Percentiles rank a stretch among this genome's conserved stretches.
Conservation (phyloP, 2,797 vertebrate species). For the Enteromius trimaculatus region DNA sequence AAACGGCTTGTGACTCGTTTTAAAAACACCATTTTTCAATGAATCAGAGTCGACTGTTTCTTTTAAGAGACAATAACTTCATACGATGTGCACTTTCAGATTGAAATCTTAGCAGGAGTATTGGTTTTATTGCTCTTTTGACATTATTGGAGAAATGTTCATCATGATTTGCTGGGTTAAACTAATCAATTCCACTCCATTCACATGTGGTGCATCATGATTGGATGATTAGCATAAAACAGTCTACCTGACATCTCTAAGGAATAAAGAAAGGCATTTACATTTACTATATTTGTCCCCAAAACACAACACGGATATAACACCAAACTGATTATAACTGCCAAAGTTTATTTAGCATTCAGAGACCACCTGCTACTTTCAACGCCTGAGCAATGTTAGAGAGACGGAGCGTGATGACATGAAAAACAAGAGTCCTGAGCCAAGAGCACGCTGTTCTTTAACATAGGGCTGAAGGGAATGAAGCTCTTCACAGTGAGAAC, state of each 20-base stretch:
- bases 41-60: no score
- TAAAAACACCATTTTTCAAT: no score
- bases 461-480: background rate
- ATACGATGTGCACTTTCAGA: no score
- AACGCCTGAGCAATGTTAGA: slow-evolving; percentile 15
- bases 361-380: slow-evolving; percentile 18
- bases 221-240: background rate
- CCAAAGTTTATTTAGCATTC: slow-evolving; percentile 27
- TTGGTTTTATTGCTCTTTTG: background rate
- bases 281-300: background rate
- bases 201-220: no score
- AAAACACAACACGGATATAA: slow-evolving; percentile 13
- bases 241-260: background rate
- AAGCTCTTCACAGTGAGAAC: slow-evolving; percentile 26
- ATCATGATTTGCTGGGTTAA: no score
- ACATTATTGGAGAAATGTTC: background rate
- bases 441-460: slow-evolving; percentile 33
- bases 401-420: background rate
- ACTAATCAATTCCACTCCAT: no score
- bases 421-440: background rate
- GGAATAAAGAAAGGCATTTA: background rate
- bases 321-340: slow-evolving; percentile 14
- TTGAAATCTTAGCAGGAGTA: no score
- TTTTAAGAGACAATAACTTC: no score
- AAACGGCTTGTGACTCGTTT: no score